Conservation (phyloP, 2,888 invertebrate genomes). For the Pegoplata infirma region DNA sequence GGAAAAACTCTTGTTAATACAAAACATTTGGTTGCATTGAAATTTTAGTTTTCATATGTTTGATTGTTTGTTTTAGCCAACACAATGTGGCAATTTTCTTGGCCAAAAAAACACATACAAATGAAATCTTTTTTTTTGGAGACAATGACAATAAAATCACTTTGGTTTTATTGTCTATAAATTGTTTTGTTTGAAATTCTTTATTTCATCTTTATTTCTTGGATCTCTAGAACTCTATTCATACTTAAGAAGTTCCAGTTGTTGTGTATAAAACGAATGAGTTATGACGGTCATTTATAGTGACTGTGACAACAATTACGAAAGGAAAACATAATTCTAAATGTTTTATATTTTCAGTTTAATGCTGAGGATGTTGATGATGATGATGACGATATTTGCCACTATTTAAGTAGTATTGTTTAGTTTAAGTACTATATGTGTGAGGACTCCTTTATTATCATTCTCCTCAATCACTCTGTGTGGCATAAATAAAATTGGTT, state of each 20-base stretch:
- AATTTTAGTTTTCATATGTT: not conserved
- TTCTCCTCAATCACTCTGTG: no score
- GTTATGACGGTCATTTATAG: slow-evolving; percentile 61
- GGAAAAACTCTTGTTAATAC: not conserved
- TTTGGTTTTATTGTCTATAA: slow-evolving; percentile 58
- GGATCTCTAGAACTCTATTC: not conserved
- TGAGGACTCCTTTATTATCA: no score
- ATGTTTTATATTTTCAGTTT: slow-evolving; percentile 25
- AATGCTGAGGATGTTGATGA: no score
- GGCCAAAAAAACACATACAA: slow-evolving; percentile 29
- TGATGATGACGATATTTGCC: slow-evolving; percentile 40
- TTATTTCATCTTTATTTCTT: slow-evolving; percentile 1
- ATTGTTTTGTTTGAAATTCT: no score
- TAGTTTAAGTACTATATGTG: no score
- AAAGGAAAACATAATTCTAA: slow-evolving; percentile 58
- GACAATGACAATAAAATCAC: slow-evolving; percentile 53
- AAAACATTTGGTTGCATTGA: slow-evolving; percentile 46
- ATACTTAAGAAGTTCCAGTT: not conserved
- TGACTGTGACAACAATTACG: slow-evolving; percentile 61
- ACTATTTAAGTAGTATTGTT: slow-evolving; percentile 59
- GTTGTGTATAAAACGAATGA: slow-evolving; percentile 41
- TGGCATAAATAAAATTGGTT: slow-evolving; percentile 14
- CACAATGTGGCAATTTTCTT: slow-evolving; percentile 56
- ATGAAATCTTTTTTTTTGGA: slow-evolving; percentile 21
- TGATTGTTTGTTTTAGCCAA: slow-evolving; percentile 23